Base-by-base conservation (phyloP, 1,140 invertebrate species). In the Dermatophagoides farinae region DNA sequence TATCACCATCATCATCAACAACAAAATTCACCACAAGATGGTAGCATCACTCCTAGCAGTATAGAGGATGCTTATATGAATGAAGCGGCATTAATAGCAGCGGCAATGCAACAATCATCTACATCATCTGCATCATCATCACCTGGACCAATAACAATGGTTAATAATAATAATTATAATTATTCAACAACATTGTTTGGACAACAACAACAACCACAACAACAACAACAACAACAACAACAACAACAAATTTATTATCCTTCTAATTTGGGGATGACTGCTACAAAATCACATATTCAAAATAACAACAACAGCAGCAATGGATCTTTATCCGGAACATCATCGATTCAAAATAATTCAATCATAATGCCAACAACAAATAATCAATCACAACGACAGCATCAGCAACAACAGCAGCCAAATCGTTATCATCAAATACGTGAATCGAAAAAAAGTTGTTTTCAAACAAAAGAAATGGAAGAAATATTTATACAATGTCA, bases 401-500 rank as follows among this genome's bases (percentile, higher is more conserved):
- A n/a, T 2, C 23, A n/a, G 11, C 46, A 1, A 9, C 46, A 47
- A 9, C 46, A 23, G 9, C 46, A 47, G 9, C 46, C 1, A 47
- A 1, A 20, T 4, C 46, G n/a, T 4, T 47, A 47, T 23, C 1
- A 47, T 47, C 46, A 18, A 4, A 55, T 55, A n/a, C 5, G 6
- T 5, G 53, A 55, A 44, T 55, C 53, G 41, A 55, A 55, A 44
- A 14, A 23, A n/a, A 55, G 14, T 25, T 55, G 53, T 23, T 55
- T 55, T 25, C 53, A 55, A 55, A 55, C 53, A 12, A 53, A 55
- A 18, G 39, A 62, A 40, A 40, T 58, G 18, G 61, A 62, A 25
- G 37, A 52, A 23, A 52, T 63, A 38, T 63, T 63, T 37, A 18
- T 25, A 9, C 62, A 61, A 50, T 60, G 59, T n/a, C 62, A 63